Evolutionary conservation across 2,888 invertebrate genomes (phyloP), one percentile per base, ranked within the genome.

Genomic region (Invenusta paracnida): DNA sequence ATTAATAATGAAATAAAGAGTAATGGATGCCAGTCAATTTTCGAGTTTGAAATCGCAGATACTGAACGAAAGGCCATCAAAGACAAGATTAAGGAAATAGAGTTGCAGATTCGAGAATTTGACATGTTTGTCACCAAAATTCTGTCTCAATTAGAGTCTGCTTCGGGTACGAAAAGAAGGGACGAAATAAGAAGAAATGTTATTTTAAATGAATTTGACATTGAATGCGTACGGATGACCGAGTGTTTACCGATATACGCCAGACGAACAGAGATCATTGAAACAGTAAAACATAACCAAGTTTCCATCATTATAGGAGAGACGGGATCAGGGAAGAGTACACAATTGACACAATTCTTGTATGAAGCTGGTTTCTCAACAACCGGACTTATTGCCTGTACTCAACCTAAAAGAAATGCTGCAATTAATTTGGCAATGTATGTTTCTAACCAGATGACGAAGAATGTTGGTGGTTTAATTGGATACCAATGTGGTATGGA

Each of bases 401-500:
- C 92, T 0, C 92, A 92, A 88, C 92, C 92, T 1, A 89, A 92
- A 87, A 90, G 93, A 88, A 93, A 99, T 23, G 98, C 98, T 13
- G 97, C 98, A 79, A 98, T 98, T 97, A 97, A 97, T 0, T 98
- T 99, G 0, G 98, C 98, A n/a, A 98, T 98, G 91, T 93, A 98
- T 87, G 98, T 99, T 0, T 95, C 98, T 0, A 98, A 99, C 93
- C 98, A 99, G 92, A 98, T 95, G 92, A 99, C 98, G 85, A 98
- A 98, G 91, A 93, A 97, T 29, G 93, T 99, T 25, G 99, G 99
- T 0, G 97, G 98, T 91, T 97, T 98, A 93, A 92, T 91, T 87
- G 99, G 99, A 0, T 99, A 99, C 90, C 98, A 98, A 0, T 99
- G 99, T 89, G 97, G 99, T 91, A 99, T 99, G 90, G 99, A 99